Evolutionary conservation across 1,140 invertebrate genomes (phyloP).

Genomic region (Drosophila novamexicana): DNA sequence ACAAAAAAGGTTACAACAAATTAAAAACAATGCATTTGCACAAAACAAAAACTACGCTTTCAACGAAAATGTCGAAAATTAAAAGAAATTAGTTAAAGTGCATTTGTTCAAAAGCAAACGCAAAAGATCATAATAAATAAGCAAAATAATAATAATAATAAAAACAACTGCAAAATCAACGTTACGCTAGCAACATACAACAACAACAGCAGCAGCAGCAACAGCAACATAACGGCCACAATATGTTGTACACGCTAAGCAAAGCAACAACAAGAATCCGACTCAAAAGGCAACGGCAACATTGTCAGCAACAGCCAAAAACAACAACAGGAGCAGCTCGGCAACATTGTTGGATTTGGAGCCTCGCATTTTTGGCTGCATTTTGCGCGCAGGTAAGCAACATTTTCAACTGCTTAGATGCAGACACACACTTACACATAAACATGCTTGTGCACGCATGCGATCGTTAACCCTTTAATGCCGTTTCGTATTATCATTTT

Average conservation of each 20-base stretch:
- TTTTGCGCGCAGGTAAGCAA: slow-evolving; percentile 67
- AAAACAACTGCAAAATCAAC: slow-evolving; percentile 15
- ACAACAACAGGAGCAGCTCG: slow-evolving; percentile 32
- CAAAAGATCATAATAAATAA: slow-evolving; percentile 24
- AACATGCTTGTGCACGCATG: not conserved
- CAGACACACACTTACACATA: not conserved
- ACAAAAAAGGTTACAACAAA: slow-evolving; percentile 4
- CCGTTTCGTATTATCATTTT: too few relatives aligned
- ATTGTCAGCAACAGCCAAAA: slow-evolving; percentile 9
- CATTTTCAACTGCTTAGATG: not conserved
- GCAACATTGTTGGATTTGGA: slow-evolving; percentile 62
- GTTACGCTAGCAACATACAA: slow-evolving; percentile 27
- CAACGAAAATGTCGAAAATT: slow-evolving; percentile 64
- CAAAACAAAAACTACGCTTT: slow-evolving; percentile 69
- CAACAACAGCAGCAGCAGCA: slow-evolving; percentile 34
- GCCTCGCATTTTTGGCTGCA: slow-evolving; percentile 66
- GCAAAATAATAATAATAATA: slow-evolving; percentile 21
- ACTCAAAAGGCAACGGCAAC: slow-evolving; percentile 66
- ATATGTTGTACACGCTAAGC: slow-evolving; percentile 74
- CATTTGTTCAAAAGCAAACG: slow-evolving; percentile 9
- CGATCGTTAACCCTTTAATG: not conserved
- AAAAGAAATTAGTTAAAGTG: slow-evolving; percentile 61
- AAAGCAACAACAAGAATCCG: slow-evolving; percentile 78
- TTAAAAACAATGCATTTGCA: slow-evolving; percentile 69
- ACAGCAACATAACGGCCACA: slow-evolving; percentile 62